Evolutionary conservation across 1,140 invertebrate species (phyloP).

Genomic region (Trichonephila clavipes): DNA sequence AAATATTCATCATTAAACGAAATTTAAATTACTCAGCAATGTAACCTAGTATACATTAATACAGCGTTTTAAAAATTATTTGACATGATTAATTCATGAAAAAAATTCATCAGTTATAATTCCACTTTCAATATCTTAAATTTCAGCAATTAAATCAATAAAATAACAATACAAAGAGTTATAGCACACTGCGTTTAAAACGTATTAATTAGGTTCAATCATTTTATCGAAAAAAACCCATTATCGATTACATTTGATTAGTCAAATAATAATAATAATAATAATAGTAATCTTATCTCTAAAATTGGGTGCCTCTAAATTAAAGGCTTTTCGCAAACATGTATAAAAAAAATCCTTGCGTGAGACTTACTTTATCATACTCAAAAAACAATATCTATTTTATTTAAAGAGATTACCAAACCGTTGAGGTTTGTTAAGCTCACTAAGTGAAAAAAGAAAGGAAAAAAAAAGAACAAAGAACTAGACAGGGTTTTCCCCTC

Average conservation of each 20-base stretch:
- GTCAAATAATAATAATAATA: no score
- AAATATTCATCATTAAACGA: no score
- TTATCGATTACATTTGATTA: not conserved
- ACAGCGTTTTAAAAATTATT: no score
- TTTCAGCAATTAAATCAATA: no score
- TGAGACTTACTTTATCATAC: constrained; percentile 34
- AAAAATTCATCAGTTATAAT: no score
- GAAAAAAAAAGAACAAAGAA: not conserved
- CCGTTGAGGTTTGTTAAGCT: constrained; percentile 47
- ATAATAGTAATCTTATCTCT: not conserved
- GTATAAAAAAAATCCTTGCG: not conserved
- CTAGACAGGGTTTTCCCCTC: constrained; percentile 33
- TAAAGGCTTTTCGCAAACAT: constrained; percentile 22
- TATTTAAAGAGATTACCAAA: constrained; percentile 55
- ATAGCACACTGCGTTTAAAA: no score
- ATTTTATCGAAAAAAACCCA: not conserved
- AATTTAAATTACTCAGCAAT: no score
- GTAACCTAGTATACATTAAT: no score
- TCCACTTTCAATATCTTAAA: no score
- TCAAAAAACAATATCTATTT: constrained; percentile 49
- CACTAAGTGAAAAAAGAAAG: not conserved
- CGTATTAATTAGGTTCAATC: no score
- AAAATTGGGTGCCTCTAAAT: constrained; percentile 12
- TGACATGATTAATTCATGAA: no score
- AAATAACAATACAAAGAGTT: no score